Conservation (phyloP, 2,113 vertebrate genomes). For the Tachycineta bicolor region DNA sequence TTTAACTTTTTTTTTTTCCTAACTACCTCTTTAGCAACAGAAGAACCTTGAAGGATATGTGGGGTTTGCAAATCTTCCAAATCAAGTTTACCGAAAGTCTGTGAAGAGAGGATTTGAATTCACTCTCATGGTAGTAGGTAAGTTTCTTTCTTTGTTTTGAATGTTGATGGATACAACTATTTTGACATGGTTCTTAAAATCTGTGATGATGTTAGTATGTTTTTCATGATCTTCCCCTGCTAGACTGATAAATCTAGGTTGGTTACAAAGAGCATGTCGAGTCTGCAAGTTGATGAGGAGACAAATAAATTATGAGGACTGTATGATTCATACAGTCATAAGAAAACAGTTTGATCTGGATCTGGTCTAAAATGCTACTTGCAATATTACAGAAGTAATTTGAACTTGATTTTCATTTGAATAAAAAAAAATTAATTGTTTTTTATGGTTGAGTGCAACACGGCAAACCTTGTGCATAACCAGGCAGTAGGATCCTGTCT, state of each 20-base stretch:
- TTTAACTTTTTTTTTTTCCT: neutral
- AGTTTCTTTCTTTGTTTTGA: constrained; percentile 63
- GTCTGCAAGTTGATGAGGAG: neutral
- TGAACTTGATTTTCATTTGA: neutral
- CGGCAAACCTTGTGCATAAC: neutral
- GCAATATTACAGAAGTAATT: neutral
- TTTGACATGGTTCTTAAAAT: neutral
- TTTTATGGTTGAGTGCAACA: neutral
- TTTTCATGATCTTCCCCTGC: neutral
- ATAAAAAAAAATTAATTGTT: neutral
- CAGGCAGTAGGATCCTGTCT: neutral
- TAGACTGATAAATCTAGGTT: neutral
- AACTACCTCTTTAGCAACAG: constrained; percentile 84
- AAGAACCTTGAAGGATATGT: constrained; percentile 99
- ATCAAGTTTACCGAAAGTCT: constrained; percentile 99
- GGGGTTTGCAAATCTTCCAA: constrained; percentile 98
- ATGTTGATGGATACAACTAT: neutral
- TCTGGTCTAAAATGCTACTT: neutral
- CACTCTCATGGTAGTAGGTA: constrained; percentile 99
- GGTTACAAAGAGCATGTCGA: neutral
- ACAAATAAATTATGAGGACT: neutral
- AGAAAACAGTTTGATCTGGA: neutral
- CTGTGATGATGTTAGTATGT: neutral
- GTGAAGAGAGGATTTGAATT: constrained; percentile 99
- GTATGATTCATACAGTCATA: neutral